These are phyloP conservation scores for Lordiphosa andalusiaca DNA, from an alignment of 2,888 invertebrate genomes.

Conservation along the genomic window DNA sequence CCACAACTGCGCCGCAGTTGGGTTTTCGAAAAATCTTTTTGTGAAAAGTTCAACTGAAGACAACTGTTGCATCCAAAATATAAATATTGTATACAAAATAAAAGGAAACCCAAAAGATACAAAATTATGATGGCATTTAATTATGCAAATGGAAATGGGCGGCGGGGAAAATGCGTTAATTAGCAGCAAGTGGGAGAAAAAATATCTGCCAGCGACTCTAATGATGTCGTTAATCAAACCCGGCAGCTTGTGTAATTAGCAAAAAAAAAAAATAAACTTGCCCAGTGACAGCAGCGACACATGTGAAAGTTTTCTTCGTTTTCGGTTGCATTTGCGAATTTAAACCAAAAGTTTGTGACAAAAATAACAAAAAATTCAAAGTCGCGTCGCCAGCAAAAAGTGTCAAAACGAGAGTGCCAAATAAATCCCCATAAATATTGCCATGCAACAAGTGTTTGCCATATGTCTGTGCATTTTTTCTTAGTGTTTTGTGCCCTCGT, in stretches of 20 bases:
- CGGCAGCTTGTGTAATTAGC: slow-evolving; percentile 39
- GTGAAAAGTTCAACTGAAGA: slow-evolving; percentile 46
- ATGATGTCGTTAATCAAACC: slow-evolving; percentile 46
- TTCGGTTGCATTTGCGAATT: slow-evolving; percentile 22
- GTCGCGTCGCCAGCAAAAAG: slow-evolving; percentile 16
- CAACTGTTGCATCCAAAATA: slow-evolving; percentile 37
- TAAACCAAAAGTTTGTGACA: slow-evolving; percentile 42
- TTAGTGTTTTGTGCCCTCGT: slow-evolving; percentile 18
- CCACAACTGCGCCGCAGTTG: slow-evolving; percentile 48
- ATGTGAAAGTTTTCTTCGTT: slow-evolving; percentile 59
- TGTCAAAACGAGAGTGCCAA: slow-evolving; percentile 43
- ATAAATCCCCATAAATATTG: slow-evolving; percentile 35
- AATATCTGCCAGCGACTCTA: slow-evolving; percentile 24
- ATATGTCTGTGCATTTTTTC: slow-evolving; percentile 44
- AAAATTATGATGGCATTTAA: slow-evolving; percentile 26
- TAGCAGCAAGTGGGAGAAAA: slow-evolving; percentile 28
- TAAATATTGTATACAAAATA: slow-evolving; percentile 10
- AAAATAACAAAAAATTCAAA: slow-evolving; percentile 57
- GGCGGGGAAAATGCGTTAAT: slow-evolving; percentile 38
- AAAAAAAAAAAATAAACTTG: slow-evolving; percentile 28
- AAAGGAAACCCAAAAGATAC: slow-evolving; percentile 4
- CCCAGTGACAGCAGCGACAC: slow-evolving; percentile 22
- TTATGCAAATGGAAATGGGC: slow-evolving; percentile 22
- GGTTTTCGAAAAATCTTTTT: slow-evolving; percentile 27
- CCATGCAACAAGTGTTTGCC: slow-evolving; percentile 67